Conservation (phyloP, 2,113 vertebrate species). For the Nycticorax nycticorax region DNA sequence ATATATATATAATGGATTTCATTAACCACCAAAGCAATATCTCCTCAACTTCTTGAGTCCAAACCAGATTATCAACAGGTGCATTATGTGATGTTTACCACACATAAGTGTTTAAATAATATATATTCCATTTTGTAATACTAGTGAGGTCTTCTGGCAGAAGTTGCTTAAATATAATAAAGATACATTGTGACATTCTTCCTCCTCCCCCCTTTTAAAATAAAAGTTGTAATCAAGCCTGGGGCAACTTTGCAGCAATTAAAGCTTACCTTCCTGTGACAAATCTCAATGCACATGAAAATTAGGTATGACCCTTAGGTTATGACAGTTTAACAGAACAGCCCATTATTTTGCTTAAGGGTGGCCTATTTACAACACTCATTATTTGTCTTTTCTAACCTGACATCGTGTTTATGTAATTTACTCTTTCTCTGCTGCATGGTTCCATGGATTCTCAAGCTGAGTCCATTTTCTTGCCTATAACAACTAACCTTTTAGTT, state of each 20-base stretch:
- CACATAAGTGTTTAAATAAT: background rate
- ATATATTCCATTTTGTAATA: background rate
- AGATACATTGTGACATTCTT: background rate
- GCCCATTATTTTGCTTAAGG: background rate
- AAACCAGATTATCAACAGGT: background rate
- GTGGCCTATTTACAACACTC: background rate
- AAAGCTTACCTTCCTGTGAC: background rate
- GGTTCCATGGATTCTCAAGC: background rate
- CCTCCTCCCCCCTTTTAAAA: background rate
- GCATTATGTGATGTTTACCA: background rate
- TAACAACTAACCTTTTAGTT: background rate
- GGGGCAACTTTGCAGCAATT: background rate
- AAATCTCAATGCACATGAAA: constrained; percentile 10
- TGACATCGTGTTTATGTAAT: background rate
- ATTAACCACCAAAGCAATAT: background rate
- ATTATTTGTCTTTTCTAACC: background rate
- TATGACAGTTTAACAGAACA: background rate
- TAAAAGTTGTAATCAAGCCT: background rate
- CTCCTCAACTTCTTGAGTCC: background rate
- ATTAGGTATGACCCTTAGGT: background rate
- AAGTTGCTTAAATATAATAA: constrained; percentile 2
- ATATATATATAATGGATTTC: background rate
- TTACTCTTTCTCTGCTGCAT: background rate
- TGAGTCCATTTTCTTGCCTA: background rate
- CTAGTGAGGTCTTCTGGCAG: background rate